Evolutionary conservation across 35 echinoderm and acorn worm species (phyloP), one percentile per base, ranked within the genome.

Genomic region (Heliocidaris tuberculata): DNA sequence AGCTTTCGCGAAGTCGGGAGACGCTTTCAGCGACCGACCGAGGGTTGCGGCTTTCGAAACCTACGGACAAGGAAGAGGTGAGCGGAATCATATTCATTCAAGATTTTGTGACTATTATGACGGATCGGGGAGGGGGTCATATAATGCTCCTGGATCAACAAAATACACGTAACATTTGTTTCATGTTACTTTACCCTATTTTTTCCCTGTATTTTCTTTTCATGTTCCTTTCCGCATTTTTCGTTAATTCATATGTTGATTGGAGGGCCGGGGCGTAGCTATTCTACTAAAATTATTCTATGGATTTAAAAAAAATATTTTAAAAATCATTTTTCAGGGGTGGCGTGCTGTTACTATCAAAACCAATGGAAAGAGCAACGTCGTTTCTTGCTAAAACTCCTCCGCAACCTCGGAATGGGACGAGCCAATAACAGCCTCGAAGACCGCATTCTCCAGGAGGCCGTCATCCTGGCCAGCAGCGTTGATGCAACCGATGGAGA

Each of bases 321-420:
- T 30, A 86, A 13, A 13, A 47, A 47, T 89, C 32, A 6, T 85
- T 16, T 89, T 42, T 47, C 87, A 95, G 94, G 94, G 17, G 85
- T 95, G 30, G 94, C 52, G 6, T 86, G 85, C 24, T 88, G 31
- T 10, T 88, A 87, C 19, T 95, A 95, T 31, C 61, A 95, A 24
- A 94, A 88, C 85, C 42, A 95, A 11, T 98, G 97, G 97, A 98
- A 97, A 59, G 95, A 96, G 47, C 96, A 97, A 49, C 92, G 97
- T 2, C 88, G 86, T 31, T 97, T 96, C 85, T 31, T 95, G 31
- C 93, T 96, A 27, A 97, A 59, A 11, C 85, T 86, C 19, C 90
- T 98, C 31, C 88, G 96, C 30, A 93, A 95, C 7, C 92, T 97
- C 30, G 97, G 97, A 85, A 92, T 98, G 60, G 96, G 95, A 31